phyloP scores from a whole-genome alignment of 1,140 invertebrate species.

The Drosophila pachea region DNA sequence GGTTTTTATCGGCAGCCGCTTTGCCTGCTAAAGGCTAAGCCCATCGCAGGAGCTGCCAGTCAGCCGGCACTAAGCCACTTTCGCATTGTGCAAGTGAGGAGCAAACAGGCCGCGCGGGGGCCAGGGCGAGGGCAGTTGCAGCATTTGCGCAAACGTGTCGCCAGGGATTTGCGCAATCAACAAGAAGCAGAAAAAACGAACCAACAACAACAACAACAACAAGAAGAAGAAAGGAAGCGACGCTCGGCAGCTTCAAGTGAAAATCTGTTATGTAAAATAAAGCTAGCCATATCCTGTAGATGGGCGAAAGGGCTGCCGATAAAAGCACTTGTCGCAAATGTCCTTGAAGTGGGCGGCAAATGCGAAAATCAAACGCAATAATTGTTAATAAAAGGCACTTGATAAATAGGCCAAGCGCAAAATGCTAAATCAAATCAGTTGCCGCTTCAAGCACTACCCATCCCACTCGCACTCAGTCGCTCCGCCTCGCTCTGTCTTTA shows the following conservation, averaged over 20 bases:
- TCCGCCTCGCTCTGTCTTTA: too few relatives aligned
- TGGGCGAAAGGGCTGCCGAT: not conserved
- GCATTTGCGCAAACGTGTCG: constrained; percentile 47
- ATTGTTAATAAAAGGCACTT: constrained; percentile 47
- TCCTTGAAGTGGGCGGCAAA: not conserved
- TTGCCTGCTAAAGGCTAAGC: constrained; percentile 63
- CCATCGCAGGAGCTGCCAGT: constrained; percentile 16
- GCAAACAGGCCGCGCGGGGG: too few relatives aligned
- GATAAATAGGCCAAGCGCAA: constrained; percentile 30
- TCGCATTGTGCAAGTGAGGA: constrained; percentile 39
- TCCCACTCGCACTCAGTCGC: too few relatives aligned
- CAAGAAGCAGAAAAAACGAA: not conserved
- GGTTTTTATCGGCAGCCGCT: constrained; percentile 35
- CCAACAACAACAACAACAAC: not conserved
- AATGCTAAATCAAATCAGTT: constrained; percentile 34
- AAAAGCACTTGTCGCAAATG: not conserved
- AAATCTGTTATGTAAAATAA: constrained; percentile 19
- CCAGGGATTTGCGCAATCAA: constrained; percentile 56
- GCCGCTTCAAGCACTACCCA: too few relatives aligned
- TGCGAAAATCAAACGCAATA: constrained; percentile 31
- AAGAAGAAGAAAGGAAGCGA: not conserved
- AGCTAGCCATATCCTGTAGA: constrained; percentile 1
- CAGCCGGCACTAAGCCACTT: constrained; percentile 18
- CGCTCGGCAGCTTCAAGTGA: not conserved
- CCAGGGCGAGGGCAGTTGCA: constrained; percentile 44